Percentiles rank a stretch among this genome's conserved stretches.
These are phyloP conservation scores for Tipula confusa DNA, from an alignment of 2,888 invertebrate genomes.

Conservation along the genomic window DNA sequence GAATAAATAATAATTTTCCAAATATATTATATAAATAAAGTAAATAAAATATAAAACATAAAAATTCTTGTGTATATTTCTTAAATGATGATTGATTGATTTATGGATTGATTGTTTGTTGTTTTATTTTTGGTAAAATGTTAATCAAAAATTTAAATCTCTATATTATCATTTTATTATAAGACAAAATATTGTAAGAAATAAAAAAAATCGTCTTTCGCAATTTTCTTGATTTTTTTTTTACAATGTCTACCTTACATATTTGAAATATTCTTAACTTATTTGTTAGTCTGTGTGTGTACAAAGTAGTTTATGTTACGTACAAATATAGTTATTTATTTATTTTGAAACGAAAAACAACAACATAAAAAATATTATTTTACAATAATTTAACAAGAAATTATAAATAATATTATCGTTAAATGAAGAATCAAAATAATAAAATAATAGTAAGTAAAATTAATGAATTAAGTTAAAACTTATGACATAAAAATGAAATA, in stretches of 20 bases:
- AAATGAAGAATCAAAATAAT: constrained; percentile 15
- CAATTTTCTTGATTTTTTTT: neutral
- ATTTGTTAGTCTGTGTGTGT: neutral
- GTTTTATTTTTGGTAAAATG: neutral
- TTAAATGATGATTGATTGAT: constrained; percentile 25
- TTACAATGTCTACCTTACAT: too few species aligned
- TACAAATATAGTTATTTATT: neutral
- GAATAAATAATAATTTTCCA: constrained; percentile 25
- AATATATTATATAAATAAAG: neutral
- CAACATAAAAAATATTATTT: neutral
- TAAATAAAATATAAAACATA: constrained; percentile 12
- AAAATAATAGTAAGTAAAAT: constrained; percentile 5
- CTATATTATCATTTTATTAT: neutral
- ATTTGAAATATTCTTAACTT: constrained; percentile 14
- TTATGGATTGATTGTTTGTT: constrained; percentile 1
- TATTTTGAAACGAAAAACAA: neutral
- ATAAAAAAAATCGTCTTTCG: neutral
- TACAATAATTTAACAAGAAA: neutral
- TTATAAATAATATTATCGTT: constrained; percentile 7
- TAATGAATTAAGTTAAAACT: constrained; percentile 20
- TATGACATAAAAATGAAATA: constrained; percentile 20
- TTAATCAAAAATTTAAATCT: constrained; percentile 25
- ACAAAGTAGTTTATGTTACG: neutral
- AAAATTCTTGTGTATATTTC: neutral
- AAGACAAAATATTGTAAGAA: neutral